phyloP scores from a whole-genome alignment of 2,888 invertebrate genomes.

The Philaethria dido region DNA sequence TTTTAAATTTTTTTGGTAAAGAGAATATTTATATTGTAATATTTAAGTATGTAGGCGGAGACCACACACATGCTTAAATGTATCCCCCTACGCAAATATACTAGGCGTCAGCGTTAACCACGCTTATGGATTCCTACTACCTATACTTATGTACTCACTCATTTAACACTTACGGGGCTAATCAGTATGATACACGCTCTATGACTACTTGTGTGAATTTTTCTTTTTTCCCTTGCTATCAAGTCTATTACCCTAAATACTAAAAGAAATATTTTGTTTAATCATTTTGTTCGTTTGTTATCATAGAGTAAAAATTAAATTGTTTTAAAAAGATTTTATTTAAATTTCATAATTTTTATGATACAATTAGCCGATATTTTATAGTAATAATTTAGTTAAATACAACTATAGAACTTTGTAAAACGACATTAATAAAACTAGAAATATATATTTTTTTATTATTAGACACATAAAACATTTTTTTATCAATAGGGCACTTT shows the following conservation, averaged over 20 bases:
- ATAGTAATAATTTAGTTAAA: not conserved
- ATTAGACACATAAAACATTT: constrained; percentile 77
- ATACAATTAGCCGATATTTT: too few relatives aligned
- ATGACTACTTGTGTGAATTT: constrained; percentile 72
- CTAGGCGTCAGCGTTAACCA: constrained; percentile 60
- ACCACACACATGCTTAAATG: constrained; percentile 73
- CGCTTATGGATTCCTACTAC: constrained; percentile 59
- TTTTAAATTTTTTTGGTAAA: not conserved
- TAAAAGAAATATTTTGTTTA: constrained; percentile 54
- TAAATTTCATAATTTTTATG: too few relatives aligned
- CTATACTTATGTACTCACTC: constrained; percentile 61
- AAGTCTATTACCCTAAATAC: constrained; percentile 66
- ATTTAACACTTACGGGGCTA: constrained; percentile 69
- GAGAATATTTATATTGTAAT: constrained; percentile 23
- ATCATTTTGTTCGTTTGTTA: not conserved
- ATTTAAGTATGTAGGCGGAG: constrained; percentile 52
- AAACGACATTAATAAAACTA: constrained; percentile 44
- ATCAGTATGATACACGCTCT: constrained; percentile 71
- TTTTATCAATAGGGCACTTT: constrained; percentile 72
- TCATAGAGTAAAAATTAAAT: not conserved
- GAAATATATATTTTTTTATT: constrained; percentile 60
- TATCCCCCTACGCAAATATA: constrained; percentile 71
- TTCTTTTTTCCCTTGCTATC: constrained; percentile 75
- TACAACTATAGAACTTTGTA: not conserved
- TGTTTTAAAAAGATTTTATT: not conserved